Percentiles rank a stretch among this genome's conserved stretches.
Evolutionary conservation across 2,113 vertebrate species (phyloP).

Genomic region (Nyctereutes procyonoides): DNA sequence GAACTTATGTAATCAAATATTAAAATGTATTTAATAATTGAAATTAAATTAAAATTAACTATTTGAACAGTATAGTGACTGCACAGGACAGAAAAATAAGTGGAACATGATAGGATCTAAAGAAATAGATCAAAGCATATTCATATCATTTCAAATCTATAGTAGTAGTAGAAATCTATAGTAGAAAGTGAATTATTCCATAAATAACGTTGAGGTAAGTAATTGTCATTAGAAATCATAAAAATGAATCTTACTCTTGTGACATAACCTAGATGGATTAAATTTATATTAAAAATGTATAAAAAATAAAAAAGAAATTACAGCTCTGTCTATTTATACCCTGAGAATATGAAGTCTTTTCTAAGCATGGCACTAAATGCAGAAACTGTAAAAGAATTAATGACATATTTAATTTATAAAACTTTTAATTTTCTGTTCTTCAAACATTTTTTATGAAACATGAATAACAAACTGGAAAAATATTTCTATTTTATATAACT

Average conservation of each 20-base stretch:
- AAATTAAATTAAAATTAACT: neutral
- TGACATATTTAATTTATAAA: neutral
- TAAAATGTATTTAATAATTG: neutral
- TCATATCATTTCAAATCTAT: slow-evolving; percentile 20
- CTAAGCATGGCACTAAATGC: neutral
- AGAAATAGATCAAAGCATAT: neutral
- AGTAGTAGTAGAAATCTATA: slow-evolving; percentile 4
- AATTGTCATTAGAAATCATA: neutral
- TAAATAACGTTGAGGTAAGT: neutral
- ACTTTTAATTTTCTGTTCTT: neutral
- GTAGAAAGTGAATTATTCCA: neutral
- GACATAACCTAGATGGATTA: neutral
- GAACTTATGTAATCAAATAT: neutral
- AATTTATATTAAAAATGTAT: neutral
- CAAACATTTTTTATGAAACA: neutral
- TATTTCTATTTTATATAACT: neutral
- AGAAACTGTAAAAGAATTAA: neutral
- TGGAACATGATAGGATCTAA: neutral
- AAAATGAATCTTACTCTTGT: neutral
- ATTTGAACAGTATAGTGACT: neutral
- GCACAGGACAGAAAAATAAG: neutral
- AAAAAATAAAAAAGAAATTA: neutral
- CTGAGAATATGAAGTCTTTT: neutral
- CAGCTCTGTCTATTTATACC: neutral
- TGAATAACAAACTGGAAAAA: neutral